Base-by-base conservation (phyloP, 2,113 vertebrate genomes). In the Chloebia gouldiae region DNA sequence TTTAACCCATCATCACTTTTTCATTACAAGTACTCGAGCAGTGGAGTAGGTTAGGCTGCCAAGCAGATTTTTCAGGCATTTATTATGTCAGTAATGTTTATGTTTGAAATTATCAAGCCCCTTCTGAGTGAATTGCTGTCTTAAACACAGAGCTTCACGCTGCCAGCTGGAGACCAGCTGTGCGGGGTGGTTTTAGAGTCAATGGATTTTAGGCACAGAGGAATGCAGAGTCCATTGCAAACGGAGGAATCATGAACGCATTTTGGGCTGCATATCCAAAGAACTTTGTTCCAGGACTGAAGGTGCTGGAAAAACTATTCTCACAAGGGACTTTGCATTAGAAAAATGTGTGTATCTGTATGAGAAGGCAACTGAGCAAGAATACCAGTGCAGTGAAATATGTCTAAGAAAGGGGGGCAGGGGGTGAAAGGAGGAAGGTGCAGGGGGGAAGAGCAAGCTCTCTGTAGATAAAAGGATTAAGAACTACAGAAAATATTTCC, bases 1-100 rank as follows among this genome's bases (percentile, higher is more conserved):
- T 94, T 94, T 90, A 90, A 83, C 66, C 40, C 57, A 77, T 70
- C 63, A 69, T 97, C 96, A 89, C 90, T 73, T 93, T 95, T 96
- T 95, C 96, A 96, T 91, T 88, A 92, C 42, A 94, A 77, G 68
- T 87, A 83, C 92, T 94, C 56, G 0, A 50, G 68, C 20, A 49
- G 35, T 51, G 89, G 56, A 90, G 85, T 75, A 86, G 68, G n/a
- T 89, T 79, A 30, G 22, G 60, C 92, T 85, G 81, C 83, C 81
- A 88, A 92, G 85, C 9, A 37, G 37, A 50, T 69, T 56, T 91
- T 96, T 51, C 95, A 97, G 82, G 63, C 75, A 50, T 78, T 94
- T 95, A 56, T 95, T 95, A 71, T 85, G 82, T 90, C 79, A 90
- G 53, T 84, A 93, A 82, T 86, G 77, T 92, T 97, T 93, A 71